Evolutionary conservation across 1,140 invertebrate species (phyloP), one percentile per base, ranked within the genome.

Genomic region (Trinorchestia longiramus): DNA sequence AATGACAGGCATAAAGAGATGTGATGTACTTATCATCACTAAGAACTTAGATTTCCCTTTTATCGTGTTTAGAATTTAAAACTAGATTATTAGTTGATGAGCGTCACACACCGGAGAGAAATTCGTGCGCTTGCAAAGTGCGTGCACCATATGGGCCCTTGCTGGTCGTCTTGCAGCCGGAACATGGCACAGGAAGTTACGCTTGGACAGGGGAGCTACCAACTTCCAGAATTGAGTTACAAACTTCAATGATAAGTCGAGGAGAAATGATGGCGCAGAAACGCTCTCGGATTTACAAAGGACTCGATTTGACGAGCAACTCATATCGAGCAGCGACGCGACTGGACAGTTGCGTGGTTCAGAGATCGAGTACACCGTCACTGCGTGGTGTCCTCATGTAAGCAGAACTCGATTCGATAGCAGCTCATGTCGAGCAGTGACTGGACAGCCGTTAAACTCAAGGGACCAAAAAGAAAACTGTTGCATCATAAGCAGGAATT

Each of bases 191-290:
- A 43, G 28, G 43, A 90, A 90, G 88, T 90, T 90, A 41, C 0
- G 88, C 3, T 4, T 3, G 43, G 88, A 90, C 41, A 42, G 88
- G 62, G 36, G 88, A 36, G 15, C 88, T 90, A 6, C 43, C 17
- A 94, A 94, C 92, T 94, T 15, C 6, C 92, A n/a, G 41, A 45
- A 94, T 94, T 94, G 44, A 94, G 92, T 94, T 94, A 94, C 41
- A 8, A 94, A 94, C 92, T 94, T 40, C 92, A 47, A 94, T 45
- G 92, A 43, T 94, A 47, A 94, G 43, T 94, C 43, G 92, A 94
- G n/a, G 92, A 94, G 92, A 94, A 43, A 94, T 45, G 8, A 43
- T 94, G 92, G 92, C 23, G 44, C 92, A 41, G n/a, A 90, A 43
- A 90, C 88, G 88, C 88, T 90, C 41, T 43, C 4, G 88, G 43